Conservation (phyloP, 2,888 invertebrate genomes). For the Mythimna albipuncta region DNA sequence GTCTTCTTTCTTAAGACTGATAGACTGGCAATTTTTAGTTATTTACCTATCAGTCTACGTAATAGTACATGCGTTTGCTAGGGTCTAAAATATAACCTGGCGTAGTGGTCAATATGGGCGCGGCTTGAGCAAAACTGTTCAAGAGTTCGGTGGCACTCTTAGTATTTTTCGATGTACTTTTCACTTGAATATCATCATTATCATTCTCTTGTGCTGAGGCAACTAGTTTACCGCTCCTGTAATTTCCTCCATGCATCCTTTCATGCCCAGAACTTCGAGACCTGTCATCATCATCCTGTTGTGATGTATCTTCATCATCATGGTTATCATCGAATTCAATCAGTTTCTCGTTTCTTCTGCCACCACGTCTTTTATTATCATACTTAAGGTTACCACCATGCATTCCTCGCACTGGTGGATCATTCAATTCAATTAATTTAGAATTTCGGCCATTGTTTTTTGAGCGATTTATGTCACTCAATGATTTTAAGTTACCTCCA, state of each 20-base stretch:
- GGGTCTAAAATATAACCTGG: constrained; percentile 86
- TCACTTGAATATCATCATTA: constrained; percentile 59
- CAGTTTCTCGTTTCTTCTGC: constrained; percentile 75
- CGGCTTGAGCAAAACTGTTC: constrained; percentile 82
- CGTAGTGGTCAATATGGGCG: constrained; percentile 82
- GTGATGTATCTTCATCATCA: constrained; percentile 65
- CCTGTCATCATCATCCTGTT: constrained; percentile 69
- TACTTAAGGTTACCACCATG: constrained; percentile 79
- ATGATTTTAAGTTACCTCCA: constrained; percentile 72
- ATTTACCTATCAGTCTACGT: constrained; percentile 76
- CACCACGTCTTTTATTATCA: constrained; percentile 60
- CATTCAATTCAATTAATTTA: constrained; percentile 74
- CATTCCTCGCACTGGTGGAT: constrained; percentile 62
- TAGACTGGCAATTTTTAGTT: constrained; percentile 2
- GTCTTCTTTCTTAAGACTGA: constrained; percentile 15
- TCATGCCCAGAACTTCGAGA: constrained; percentile 70
- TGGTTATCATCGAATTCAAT: constrained; percentile 77
- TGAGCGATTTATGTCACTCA: constrained; percentile 62
- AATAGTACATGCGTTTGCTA: constrained; percentile 89
- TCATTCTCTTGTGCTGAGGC: constrained; percentile 56
- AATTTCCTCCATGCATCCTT: constrained; percentile 85
- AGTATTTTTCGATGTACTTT: constrained; percentile 63
- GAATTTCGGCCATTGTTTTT: constrained; percentile 70
- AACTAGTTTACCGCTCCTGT: constrained; percentile 79
- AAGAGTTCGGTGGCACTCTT: constrained; percentile 80